phyloP scores from a whole-genome alignment of 2,113 vertebrate genomes.

The Glaucomys volans region DNA sequence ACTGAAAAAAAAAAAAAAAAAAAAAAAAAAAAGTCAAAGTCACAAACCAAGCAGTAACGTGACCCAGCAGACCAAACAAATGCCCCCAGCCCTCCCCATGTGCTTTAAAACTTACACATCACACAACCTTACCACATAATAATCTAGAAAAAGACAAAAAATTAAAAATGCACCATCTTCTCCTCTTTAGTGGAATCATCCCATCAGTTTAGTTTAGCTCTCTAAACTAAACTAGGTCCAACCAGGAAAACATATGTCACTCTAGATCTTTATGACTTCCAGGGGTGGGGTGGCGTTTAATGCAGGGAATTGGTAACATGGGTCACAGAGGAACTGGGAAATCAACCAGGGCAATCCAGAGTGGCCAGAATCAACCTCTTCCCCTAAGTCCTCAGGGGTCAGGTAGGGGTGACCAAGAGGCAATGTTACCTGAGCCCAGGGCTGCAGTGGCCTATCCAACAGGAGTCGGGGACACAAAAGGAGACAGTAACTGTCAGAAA shows the following conservation, averaged over 20 bases:
- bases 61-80: neutral
- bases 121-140: neutral
- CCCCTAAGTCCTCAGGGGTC: neutral
- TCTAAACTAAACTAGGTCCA: neutral
- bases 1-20: too few relatives aligned
- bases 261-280: neutral
- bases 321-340: neutral
- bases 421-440: neutral
- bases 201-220: neutral
- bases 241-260: neutral
- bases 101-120: neutral
- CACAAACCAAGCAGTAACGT: neutral
- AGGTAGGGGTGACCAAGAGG: neutral
- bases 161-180: neutral
- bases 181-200: neutral
- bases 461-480: neutral
- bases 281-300: neutral
- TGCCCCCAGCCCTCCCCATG: neutral
- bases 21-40: too few relatives aligned
- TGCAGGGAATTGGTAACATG: neutral
- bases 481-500: neutral
- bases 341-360: neutral
- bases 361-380: neutral
- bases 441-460: neutral
- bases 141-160: constrained; percentile 6